A percentile compares a stretch with the other conserved stretches of the same genome.
Conservation (phyloP, 2,797 vertebrate genomes). For the Microcaecilia unicolor region DNA sequence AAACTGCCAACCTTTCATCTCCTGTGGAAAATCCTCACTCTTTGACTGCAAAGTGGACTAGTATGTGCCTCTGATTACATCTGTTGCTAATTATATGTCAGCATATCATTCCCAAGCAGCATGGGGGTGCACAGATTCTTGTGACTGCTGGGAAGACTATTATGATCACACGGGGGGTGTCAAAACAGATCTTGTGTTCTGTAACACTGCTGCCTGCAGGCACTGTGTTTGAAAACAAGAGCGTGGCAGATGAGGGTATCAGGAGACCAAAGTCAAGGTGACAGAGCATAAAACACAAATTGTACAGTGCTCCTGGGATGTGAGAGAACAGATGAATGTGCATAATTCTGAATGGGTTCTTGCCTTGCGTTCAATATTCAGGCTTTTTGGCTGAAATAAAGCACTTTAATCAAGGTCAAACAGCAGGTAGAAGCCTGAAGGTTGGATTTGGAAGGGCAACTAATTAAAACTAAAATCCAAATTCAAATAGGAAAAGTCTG, state of each 20-base stretch:
- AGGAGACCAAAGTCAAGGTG: constrained; percentile 24
- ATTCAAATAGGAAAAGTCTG: no score
- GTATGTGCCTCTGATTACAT: no score
- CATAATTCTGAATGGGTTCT: constrained; percentile 18
- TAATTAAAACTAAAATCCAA: no score
- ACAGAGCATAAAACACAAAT: constrained; percentile 35
- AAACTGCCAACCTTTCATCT: no score
- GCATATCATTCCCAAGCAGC: no score
- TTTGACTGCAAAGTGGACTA: no score
- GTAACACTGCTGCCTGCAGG: constrained; percentile 27
- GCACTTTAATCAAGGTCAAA: neutral
- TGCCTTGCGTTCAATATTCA: constrained; percentile 10
- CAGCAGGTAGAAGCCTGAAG: neutral
- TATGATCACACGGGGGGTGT: constrained; percentile 21
- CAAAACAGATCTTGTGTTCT: constrained; percentile 22
- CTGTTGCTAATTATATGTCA: no score
- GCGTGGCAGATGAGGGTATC: constrained; percentile 36
- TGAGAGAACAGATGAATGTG: constrained; percentile 12
- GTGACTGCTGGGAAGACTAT: constrained; percentile 14
- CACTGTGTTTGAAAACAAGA: constrained; percentile 24
- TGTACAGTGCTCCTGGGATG: constrained; percentile 16
- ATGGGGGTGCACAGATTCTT: no score
- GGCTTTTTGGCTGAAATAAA: neutral
- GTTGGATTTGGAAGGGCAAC: no score
- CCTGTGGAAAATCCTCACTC: no score